Conservation (phyloP, 2,888 invertebrate genomes). For the Acholoe squamosa region DNA sequence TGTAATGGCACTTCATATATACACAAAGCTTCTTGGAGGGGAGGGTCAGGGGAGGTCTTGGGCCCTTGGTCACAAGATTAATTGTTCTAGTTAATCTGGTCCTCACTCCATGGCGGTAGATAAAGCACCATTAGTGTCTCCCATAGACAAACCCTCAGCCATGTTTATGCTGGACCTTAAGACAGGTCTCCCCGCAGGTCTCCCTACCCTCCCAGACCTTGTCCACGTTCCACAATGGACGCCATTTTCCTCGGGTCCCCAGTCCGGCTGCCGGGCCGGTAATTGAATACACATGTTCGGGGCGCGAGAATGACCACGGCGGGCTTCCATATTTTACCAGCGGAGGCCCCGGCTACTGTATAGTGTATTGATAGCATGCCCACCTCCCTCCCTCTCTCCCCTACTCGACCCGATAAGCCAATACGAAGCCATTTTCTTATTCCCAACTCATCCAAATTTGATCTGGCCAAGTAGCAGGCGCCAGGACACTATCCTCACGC, state of each 20-base stretch:
- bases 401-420: conserved; percentile 30
- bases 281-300: conserved; percentile 60
- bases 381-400: conserved; percentile 29
- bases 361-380: conserved; percentile 20
- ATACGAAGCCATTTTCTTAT: conserved; percentile 56
- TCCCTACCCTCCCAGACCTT: neutral
- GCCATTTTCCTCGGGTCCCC: conserved; percentile 21
- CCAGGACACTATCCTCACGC: conserved; percentile 39
- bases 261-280: neutral
- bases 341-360: neutral
- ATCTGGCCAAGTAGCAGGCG: conserved; percentile 46
- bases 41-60: neutral
- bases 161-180: neutral
- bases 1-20: neutral
- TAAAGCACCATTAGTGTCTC: conserved; percentile 43
- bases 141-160: conserved; percentile 30
- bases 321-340: conserved; percentile 32
- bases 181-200: neutral
- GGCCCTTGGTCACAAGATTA: neutral
- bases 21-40: conserved; percentile 20
- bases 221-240: neutral
- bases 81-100: conserved; percentile 48
- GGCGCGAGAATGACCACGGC: conserved; percentile 13
- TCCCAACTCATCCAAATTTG: conserved; percentile 49
- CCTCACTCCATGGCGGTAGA: neutral